Percentiles rank a stretch among this genome's conserved stretches.
Conservation (phyloP, 2,797 vertebrate species). For the Vultur gryphus region DNA sequence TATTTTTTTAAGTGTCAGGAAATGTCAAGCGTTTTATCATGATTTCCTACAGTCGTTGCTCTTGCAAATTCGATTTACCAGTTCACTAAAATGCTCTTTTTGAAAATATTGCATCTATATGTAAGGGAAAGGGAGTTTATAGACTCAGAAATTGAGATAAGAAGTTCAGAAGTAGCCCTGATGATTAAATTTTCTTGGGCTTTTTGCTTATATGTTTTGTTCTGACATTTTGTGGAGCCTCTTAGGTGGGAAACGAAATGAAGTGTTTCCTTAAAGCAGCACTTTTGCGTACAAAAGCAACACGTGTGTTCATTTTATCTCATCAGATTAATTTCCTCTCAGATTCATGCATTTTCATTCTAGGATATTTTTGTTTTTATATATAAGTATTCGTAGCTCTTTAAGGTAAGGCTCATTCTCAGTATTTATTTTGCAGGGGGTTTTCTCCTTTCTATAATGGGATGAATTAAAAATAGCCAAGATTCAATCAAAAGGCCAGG, state of each 20-base stretch:
- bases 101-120: not conserved
- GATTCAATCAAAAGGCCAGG: not conserved
- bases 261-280: not conserved
- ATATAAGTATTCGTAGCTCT: not conserved
- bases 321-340: not conserved
- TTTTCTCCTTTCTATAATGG: not conserved
- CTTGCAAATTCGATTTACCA: constrained; percentile 39
- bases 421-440: not conserved
- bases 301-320: not conserved
- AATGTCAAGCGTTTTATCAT: not conserved
- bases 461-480: constrained; percentile 5
- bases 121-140: not conserved
- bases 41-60: not conserved
- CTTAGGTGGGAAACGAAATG: not conserved
- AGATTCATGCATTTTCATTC: not conserved
- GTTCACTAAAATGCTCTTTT: constrained; percentile 1
- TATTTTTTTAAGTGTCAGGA: not conserved
- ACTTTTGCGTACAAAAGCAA: not conserved
- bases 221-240: not conserved
- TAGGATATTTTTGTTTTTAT: not conserved
- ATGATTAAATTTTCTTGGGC: not conserved
- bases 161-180: not conserved
- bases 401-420: not conserved
- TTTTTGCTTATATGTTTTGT: not conserved
- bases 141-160: not conserved